phyloP scores from a whole-genome alignment of 1,140 invertebrate species.

The Heliconius eleuchia region DNA sequence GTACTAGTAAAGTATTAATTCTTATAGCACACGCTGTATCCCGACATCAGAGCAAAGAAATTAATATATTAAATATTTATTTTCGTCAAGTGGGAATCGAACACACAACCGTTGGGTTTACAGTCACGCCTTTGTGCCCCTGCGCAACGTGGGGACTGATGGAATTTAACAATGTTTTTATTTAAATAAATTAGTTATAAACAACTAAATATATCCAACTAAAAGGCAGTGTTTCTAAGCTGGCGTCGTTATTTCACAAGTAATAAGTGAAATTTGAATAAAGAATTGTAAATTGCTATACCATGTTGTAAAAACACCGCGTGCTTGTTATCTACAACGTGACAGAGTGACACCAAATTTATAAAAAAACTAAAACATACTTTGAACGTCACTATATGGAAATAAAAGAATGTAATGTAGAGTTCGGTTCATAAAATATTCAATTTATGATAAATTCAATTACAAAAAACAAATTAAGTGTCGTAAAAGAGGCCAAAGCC shows the following conservation, averaged over 20 bases:
- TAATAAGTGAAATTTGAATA: neutral
- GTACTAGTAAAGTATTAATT: too few species aligned
- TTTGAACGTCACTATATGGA: neutral
- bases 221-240: too few species aligned
- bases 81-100: too few species aligned
- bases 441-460: constrained; percentile 65
- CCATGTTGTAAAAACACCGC: neutral
- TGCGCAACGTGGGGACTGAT: too few species aligned
- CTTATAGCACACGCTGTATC: too few species aligned
- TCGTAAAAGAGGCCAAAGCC: constrained; percentile 53
- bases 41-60: neutral
- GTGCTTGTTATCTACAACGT: neutral
- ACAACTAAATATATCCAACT: too few species aligned
- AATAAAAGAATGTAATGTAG: constrained; percentile 2
- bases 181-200: too few species aligned
- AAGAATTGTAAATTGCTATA: neutral
- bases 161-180: too few species aligned
- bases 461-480: constrained; percentile 45
- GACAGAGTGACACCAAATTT: neutral
- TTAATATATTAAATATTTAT: neutral
- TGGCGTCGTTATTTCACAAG: neutral
- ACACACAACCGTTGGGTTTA: too few species aligned
- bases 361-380: neutral
- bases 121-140: too few species aligned
- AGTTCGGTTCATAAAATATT: constrained; percentile 48